These are phyloP conservation scores for Callyntrura guangdongensis DNA, from an alignment of 2,888 invertebrate genomes.

Conservation along the genomic window DNA sequence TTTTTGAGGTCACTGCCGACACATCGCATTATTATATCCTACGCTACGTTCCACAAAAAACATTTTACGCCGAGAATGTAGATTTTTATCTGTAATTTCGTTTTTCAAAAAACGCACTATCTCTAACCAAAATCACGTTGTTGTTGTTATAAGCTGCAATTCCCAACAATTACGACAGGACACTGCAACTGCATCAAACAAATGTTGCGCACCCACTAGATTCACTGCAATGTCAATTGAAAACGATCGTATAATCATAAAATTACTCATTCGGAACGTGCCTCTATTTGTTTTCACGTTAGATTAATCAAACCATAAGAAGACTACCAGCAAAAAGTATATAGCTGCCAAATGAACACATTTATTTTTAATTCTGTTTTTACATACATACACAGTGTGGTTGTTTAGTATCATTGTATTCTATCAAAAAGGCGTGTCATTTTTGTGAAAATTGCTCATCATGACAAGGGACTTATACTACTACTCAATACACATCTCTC, in stretches of 20 bases:
- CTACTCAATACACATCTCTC: neutral
- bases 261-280: constrained; percentile 31
- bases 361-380: neutral
- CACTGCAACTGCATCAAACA: constrained; percentile 20
- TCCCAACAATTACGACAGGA: constrained; percentile 1
- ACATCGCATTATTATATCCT: neutral
- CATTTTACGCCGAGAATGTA: neutral
- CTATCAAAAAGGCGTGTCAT: constrained; percentile 39
- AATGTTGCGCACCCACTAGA: constrained; percentile 9
- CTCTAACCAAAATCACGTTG: no score
- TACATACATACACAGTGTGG: constrained; percentile 8
- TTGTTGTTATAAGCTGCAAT: neutral
- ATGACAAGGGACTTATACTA: constrained; percentile 26
- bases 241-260: constrained; percentile 9
- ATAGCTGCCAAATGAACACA: neutral
- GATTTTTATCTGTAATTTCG: neutral
- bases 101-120: neutral
- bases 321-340: neutral
- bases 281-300: constrained; percentile 17
- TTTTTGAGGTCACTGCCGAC: neutral
- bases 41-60: neutral
- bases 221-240: constrained; percentile 17
- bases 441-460: constrained; percentile 44
- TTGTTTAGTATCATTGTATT: neutral
- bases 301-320: neutral